Evolutionary conservation across 2,797 vertebrate genomes (phyloP).

Genomic region (Apodemus agrarius): DNA sequence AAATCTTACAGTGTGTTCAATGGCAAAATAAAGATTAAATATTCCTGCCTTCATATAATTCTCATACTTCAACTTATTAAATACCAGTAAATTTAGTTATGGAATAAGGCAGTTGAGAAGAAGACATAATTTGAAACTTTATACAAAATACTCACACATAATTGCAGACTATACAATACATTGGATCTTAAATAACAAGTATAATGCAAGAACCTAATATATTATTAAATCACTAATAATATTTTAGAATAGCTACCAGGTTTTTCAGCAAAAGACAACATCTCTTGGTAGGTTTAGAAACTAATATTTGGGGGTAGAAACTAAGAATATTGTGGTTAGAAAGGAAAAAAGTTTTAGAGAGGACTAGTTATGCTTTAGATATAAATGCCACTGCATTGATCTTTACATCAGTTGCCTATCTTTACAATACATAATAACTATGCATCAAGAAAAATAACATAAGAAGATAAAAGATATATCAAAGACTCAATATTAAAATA

Average conservation of each 20-base stretch:
- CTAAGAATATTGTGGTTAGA: background rate
- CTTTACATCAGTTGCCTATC: background rate
- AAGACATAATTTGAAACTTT: background rate
- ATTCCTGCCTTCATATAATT: background rate
- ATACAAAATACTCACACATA: background rate
- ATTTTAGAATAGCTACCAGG: background rate
- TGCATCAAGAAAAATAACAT: background rate
- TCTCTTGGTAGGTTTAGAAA: slow-evolving; percentile 9
- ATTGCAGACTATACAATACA: background rate
- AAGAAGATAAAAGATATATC: background rate
- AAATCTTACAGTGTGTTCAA: background rate
- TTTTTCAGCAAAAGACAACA: background rate
- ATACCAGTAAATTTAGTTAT: slow-evolving; percentile 22
- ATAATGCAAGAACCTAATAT: too few species aligned
- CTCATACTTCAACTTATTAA: background rate
- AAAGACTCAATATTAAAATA: background rate
- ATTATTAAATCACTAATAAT: background rate
- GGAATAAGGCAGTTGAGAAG: background rate
- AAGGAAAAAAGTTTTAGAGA: background rate
- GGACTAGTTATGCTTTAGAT: background rate
- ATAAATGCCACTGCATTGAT: background rate
- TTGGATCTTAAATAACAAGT: background rate
- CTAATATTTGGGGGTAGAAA: background rate
- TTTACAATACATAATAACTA: background rate
- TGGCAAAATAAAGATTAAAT: background rate